Evolutionary conservation across 2,888 invertebrate species (phyloP).

Genomic region (Drosophila sordidula): DNA sequence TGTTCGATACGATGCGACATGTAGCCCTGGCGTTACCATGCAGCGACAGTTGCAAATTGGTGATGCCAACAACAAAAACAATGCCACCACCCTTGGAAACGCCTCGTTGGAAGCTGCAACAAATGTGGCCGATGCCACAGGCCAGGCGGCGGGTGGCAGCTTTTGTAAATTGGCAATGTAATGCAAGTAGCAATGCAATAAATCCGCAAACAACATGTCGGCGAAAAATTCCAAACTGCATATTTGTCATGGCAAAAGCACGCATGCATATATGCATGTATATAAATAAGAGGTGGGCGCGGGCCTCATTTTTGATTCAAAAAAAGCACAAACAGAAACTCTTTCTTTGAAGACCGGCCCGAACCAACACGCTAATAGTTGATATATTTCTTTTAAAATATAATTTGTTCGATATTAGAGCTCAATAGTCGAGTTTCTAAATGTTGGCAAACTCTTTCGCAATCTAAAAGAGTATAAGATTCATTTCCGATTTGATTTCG

Average conservation of each 20-base stretch:
- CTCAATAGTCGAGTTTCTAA: no score
- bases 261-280: not conserved
- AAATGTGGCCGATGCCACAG: constrained; percentile 43
- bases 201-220: constrained; percentile 56
- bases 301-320: no score
- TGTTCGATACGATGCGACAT: not conserved
- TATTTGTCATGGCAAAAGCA: constrained; percentile 52
- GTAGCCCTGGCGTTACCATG: not conserved
- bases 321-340: no score
- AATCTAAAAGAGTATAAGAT: no score
- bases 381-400: no score
- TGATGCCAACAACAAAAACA: constrained; percentile 38
- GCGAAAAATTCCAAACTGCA: constrained; percentile 60
- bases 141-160: constrained; percentile 19
- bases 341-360: no score
- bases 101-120: constrained; percentile 27
- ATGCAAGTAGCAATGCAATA: constrained; percentile 59
- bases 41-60: constrained; percentile 47
- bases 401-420: no score
- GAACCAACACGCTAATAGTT: no score
- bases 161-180: constrained; percentile 60
- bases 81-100: constrained; percentile 6
- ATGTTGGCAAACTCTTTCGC: no score
- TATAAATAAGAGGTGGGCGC: no score
- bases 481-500: no score